Evolutionary conservation across 2,797 vertebrate genomes (phyloP).

Genomic region (Melopsittacus undulatus): DNA sequence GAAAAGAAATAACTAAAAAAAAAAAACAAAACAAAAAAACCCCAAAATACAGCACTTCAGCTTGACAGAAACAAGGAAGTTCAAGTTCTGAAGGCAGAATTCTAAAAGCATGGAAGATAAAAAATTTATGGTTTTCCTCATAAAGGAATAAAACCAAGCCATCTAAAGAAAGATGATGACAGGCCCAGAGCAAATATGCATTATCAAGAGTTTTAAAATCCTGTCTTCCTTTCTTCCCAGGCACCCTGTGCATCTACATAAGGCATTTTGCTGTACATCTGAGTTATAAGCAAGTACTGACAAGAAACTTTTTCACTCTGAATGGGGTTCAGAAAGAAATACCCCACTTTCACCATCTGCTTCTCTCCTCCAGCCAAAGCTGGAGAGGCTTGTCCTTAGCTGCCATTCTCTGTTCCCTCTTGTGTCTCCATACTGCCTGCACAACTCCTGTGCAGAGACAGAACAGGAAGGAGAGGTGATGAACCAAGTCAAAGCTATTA

Average conservation of each 20-base stretch:
- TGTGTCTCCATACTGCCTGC: accelerated
- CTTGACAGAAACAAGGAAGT: neutral
- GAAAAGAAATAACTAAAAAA: neutral
- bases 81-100: neutral
- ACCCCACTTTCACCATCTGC: no score
- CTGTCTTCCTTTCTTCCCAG: neutral
- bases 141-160: neutral
- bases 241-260: neutral
- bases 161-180: neutral
- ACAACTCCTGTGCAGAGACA: neutral
- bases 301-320: neutral
- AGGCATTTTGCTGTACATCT: neutral
- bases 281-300: neutral
- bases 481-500: neutral
- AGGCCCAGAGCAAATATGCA: neutral
- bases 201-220: neutral
- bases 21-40: accelerated
- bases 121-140: neutral
- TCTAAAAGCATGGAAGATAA: neutral
- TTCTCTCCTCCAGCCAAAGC: neutral
- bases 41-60: neutral
- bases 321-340: neutral
- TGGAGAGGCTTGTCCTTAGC: neutral
- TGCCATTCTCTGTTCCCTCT: neutral
- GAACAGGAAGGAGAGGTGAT: neutral